These are phyloP conservation scores for Leptinotarsa defecta DNA, from an alignment of 1,140 invertebrate genomes.

Conservation along the genomic window DNA sequence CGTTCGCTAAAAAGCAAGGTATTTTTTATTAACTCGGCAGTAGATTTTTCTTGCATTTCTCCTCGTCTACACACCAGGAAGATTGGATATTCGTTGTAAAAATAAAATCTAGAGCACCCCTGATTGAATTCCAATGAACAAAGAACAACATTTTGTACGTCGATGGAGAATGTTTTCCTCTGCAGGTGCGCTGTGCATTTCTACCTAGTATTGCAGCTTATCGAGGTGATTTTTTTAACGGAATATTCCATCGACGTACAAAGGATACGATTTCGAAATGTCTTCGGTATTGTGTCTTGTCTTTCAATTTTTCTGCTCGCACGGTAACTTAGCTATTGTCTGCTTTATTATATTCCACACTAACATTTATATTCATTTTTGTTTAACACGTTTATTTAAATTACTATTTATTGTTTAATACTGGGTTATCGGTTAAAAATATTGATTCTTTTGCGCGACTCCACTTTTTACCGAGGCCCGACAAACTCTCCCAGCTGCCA, in stretches of 20 bases:
- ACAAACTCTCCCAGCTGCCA: slow-evolving; percentile 31
- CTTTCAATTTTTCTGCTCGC: not conserved
- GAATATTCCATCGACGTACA: slow-evolving; percentile 40
- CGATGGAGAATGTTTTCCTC: slow-evolving; percentile 27
- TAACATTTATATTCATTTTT: slow-evolving; percentile 51
- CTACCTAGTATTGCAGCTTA: slow-evolving; percentile 47
- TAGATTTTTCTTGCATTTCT: slow-evolving; percentile 40
- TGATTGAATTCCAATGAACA: slow-evolving; percentile 29
- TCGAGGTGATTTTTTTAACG: slow-evolving; percentile 26
- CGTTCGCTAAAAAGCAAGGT: slow-evolving; percentile 25
- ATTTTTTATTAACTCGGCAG: slow-evolving; percentile 47
- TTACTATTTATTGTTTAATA: slow-evolving; percentile 44
- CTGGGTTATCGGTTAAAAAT: slow-evolving; percentile 38
- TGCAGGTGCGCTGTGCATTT: slow-evolving; percentile 47
- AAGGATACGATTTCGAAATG: slow-evolving; percentile 34
- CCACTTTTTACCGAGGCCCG: slow-evolving; percentile 38
- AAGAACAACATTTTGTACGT: slow-evolving; percentile 38
- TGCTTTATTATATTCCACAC: slow-evolving; percentile 36
- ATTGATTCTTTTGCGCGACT: slow-evolving; percentile 37
- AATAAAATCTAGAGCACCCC: slow-evolving; percentile 56
- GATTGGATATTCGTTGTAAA: slow-evolving; percentile 55
- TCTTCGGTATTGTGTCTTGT: not conserved
- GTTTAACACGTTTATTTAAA: slow-evolving; percentile 43
- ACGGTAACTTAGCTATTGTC: slow-evolving; percentile 9
- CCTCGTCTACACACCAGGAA: slow-evolving; percentile 43